A percentile compares a stretch with the other conserved stretches of the same genome.
Conservation (phyloP, 2,888 invertebrate species). For the Drosophila kanekoi region DNA sequence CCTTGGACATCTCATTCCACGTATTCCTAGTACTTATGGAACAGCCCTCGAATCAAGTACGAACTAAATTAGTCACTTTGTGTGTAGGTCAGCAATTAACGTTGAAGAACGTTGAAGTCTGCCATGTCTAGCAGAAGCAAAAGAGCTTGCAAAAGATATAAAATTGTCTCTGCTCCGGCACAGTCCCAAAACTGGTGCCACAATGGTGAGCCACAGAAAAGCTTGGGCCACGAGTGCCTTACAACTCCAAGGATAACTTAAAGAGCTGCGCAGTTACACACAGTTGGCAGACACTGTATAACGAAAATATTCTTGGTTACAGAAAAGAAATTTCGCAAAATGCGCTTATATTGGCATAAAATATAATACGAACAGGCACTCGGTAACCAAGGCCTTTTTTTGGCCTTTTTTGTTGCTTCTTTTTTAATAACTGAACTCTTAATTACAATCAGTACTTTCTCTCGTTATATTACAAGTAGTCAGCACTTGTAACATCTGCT, state of each 20-base stretch:
- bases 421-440: constrained; percentile 32
- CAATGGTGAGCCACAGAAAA: constrained; percentile 37
- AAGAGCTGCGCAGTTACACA: constrained; percentile 15
- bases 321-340: constrained; percentile 66
- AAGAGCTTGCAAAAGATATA: constrained; percentile 3
- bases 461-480: constrained; percentile 9
- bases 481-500: constrained; percentile 42
- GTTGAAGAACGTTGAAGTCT: constrained; percentile 36
- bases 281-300: constrained; percentile 4
- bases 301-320: constrained; percentile 9
- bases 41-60: constrained; percentile 18
- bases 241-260: constrained; percentile 25
- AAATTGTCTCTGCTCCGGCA: constrained; percentile 2
- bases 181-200: constrained; percentile 11
- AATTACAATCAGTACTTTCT: constrained; percentile 39
- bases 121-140: constrained; percentile 31
- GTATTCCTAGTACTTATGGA: not conserved
- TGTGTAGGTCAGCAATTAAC: constrained; percentile 73
- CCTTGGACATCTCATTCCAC: too few species aligned
- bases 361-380: constrained; percentile 46
- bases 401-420: not conserved
- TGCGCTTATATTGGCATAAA: constrained; percentile 72
- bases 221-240: not conserved
- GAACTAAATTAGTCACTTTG: constrained; percentile 62
- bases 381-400: not conserved